Conservation (phyloP, 2,113 vertebrate species). For the Micromys minutus region DNA sequence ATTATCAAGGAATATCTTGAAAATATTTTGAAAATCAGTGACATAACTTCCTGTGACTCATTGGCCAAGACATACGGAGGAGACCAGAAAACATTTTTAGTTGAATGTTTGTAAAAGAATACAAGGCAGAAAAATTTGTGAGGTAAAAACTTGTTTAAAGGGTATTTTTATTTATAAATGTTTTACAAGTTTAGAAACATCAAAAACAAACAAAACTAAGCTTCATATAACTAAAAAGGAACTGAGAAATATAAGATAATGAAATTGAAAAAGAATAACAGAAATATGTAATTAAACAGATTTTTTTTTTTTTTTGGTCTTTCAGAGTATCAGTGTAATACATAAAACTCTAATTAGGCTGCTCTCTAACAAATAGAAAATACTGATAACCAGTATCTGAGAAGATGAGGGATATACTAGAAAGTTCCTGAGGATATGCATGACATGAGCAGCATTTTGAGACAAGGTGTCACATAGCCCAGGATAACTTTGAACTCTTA, state of each 20-base stretch:
- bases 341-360: neutral
- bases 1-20: neutral
- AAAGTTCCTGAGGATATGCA: neutral
- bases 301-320: neutral
- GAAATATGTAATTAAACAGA: neutral
- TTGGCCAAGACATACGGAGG: neutral
- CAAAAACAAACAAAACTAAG: neutral
- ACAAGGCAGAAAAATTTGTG: neutral
- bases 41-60: neutral
- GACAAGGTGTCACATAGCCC: neutral
- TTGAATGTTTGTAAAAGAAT: conserved; percentile 1
- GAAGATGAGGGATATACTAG: neutral
- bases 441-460: neutral
- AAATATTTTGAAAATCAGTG: neutral
- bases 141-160: conserved; percentile 1
- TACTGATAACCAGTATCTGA: neutral
- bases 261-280: neutral
- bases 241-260: neutral
- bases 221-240: neutral
- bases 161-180: neutral
- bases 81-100: neutral
- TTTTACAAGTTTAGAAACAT: neutral
- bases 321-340: neutral
- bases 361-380: neutral
- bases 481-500: neutral